Conservation (phyloP, 2,113 vertebrate species). For the Pica pica region DNA sequence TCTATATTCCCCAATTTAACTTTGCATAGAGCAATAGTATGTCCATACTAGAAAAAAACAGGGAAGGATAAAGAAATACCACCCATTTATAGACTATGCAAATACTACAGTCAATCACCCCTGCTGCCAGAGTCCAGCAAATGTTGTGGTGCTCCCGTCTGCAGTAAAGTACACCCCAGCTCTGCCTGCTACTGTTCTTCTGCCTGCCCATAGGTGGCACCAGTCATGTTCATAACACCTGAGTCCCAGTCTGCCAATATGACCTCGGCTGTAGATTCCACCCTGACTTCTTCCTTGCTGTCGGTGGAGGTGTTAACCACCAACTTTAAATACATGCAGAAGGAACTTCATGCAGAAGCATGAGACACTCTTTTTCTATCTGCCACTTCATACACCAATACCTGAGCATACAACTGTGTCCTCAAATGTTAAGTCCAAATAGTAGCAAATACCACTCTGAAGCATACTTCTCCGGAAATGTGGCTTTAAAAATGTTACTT, state of each 20-base stretch:
- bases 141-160: accelerated
- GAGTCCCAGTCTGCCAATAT: accelerated
- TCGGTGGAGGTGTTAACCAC: neutral
- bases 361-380: neutral
- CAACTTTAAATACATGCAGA: neutral
- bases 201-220: constrained; percentile 8
- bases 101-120: neutral
- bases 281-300: neutral
- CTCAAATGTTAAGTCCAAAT: neutral
- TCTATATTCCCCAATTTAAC: neutral
- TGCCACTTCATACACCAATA: neutral
- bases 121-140: neutral
- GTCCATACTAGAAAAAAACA: neutral
- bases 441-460: neutral
- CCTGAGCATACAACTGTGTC: neutral
- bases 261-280: neutral
- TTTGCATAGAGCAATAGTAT: neutral
- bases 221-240: neutral
- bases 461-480: neutral
- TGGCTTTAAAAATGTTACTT: neutral
- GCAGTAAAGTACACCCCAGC: neutral
- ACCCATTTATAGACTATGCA: accelerated
- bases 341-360: neutral
- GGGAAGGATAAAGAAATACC: neutral
- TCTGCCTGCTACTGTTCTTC: neutral